phyloP scores from a whole-genome alignment of 1,140 invertebrate genomes.

The Trachymyrmex septentrionalis region DNA sequence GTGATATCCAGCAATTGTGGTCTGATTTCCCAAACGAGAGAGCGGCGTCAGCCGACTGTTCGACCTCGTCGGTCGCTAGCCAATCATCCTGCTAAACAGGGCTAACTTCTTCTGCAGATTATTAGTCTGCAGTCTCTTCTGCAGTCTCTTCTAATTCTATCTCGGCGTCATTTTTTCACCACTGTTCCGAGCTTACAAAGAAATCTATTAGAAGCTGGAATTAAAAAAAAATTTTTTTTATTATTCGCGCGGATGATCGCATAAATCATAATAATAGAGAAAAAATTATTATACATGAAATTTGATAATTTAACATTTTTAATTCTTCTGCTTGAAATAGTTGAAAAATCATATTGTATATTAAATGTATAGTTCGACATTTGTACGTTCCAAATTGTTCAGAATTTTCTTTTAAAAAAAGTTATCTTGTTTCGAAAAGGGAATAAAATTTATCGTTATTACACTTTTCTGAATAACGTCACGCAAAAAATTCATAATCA shows the following conservation, averaged over 20 bases:
- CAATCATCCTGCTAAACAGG: conserved; percentile 73
- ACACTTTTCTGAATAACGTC: neutral
- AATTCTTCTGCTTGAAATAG: neutral
- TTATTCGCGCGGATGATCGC: neutral
- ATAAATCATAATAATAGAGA: neutral
- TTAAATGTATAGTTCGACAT: too few species aligned
- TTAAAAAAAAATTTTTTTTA: neutral
- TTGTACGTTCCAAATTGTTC: neutral
- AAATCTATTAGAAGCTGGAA: neutral
- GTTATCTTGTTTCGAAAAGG: neutral
- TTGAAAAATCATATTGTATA: conserved; percentile 1
- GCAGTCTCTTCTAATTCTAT: conserved; percentile 60
- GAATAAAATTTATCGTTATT: neutral
- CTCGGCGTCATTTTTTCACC: conserved; percentile 3
- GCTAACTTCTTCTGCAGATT: conserved; percentile 63
- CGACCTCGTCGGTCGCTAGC: conserved; percentile 47
- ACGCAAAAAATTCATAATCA: neutral
- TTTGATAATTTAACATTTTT: neutral
- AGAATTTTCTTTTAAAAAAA: neutral
- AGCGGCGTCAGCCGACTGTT: conserved; percentile 67
- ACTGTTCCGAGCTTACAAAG: neutral
- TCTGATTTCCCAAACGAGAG: conserved; percentile 50
- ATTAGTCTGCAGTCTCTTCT: conserved; percentile 72
- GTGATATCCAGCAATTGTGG: conserved; percentile 73
- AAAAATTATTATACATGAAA: neutral